These are phyloP conservation scores for Aricia artaxerxes DNA, from an alignment of 2,888 invertebrate genomes.

Conservation along the genomic window DNA sequence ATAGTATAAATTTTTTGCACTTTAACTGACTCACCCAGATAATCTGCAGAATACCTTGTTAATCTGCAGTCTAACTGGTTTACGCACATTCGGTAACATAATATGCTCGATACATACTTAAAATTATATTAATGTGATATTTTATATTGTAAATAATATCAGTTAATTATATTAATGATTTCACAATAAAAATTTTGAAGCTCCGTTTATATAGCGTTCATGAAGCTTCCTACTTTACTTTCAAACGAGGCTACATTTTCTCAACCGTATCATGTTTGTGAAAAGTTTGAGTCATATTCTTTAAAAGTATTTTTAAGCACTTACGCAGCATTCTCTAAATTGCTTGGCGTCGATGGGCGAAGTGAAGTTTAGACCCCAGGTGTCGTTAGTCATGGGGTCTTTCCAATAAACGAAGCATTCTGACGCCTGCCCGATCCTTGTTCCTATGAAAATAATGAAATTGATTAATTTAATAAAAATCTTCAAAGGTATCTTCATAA, in stretches of 20 bases:
- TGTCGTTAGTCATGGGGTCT: slow-evolving; percentile 97
- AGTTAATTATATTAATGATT: too few relatives aligned
- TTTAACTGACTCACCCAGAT: too few relatives aligned
- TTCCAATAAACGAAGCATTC: slow-evolving; percentile 99
- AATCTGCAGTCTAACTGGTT: too few relatives aligned
- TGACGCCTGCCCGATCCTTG: slow-evolving; percentile 97
- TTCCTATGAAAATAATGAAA: slow-evolving; percentile 83
- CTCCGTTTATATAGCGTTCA: neutral
- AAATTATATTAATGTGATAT: too few relatives aligned
- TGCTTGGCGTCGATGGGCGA: slow-evolving; percentile 98
- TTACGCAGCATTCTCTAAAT: slow-evolving; percentile 97
- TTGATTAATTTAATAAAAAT: neutral
- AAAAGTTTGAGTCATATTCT: slow-evolving; percentile 2
- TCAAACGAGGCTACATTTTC: neutral
- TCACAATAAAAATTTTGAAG: too few relatives aligned
- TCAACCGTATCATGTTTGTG: neutral
- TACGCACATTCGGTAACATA: too few relatives aligned
- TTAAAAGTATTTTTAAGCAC: slow-evolving; percentile 62
- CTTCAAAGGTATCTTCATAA: too few relatives aligned
- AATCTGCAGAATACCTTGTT: too few relatives aligned
- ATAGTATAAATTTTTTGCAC: too few relatives aligned
- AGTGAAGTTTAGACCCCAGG: slow-evolving; percentile 99
- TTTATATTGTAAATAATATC: too few relatives aligned
- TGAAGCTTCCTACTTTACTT: neutral
- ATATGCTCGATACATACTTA: too few relatives aligned